These are phyloP conservation scores for Myioborus miniatus DNA, from an alignment of 2,797 vertebrate species.

Conservation along the genomic window DNA sequence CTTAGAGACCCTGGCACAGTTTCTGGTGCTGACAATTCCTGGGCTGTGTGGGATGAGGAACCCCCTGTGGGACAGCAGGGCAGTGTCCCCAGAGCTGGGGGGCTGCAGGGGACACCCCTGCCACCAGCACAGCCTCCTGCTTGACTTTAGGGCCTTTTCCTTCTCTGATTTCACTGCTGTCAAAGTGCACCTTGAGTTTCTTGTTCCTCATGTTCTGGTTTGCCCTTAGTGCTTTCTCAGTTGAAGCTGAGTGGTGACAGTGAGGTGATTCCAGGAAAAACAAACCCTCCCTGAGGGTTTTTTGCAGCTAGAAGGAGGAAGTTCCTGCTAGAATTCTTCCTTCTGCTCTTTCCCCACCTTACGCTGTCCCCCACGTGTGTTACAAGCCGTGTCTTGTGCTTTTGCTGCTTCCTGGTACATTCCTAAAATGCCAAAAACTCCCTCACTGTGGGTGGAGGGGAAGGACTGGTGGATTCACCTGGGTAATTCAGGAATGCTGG, in stretches of 20 bases:
- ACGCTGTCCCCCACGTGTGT: accelerated
- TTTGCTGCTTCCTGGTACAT: accelerated
- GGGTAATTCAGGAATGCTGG: neutral
- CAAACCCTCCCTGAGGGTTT: neutral
- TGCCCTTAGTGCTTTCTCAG: neutral
- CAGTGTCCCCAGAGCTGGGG: neutral
- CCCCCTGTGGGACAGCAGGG: neutral
- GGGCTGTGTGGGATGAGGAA: neutral
- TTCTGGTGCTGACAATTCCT: neutral
- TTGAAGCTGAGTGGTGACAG: neutral
- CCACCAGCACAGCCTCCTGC: neutral
- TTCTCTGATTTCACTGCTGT: neutral
- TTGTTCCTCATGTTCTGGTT: neutral
- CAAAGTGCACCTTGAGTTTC: neutral
- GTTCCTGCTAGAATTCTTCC: neutral
- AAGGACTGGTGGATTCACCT: accelerated
- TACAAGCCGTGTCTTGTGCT: neutral
- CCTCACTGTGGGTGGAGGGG: accelerated
- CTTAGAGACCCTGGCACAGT: neutral
- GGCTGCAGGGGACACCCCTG: neutral
- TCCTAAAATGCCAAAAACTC: neutral
- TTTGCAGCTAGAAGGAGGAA: neutral
- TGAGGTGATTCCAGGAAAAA: neutral
- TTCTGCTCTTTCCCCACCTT: neutral
- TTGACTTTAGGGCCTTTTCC: accelerated